Evolutionary conservation across 92 coral and sea anemone species (phyloP).

Genomic region (Pocillopora grandis): DNA sequence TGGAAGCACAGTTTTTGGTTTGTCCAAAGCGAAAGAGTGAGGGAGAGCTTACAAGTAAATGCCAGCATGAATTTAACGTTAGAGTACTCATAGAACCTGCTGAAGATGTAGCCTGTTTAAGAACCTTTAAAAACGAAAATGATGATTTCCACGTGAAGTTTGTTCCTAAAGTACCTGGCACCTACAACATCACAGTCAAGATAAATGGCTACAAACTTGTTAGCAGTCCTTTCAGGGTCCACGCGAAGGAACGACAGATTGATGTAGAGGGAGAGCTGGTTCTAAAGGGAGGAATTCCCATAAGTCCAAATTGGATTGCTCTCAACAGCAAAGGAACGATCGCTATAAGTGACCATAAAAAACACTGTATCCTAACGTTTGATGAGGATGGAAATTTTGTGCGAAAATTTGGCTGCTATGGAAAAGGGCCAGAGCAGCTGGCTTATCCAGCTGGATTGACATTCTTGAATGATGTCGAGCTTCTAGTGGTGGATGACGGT

Average conservation of each 20-base stretch:
- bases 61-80: background rate
- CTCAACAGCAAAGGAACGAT: background rate
- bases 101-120: background rate
- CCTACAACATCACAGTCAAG: background rate
- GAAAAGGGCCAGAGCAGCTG: too few species aligned
- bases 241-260: background rate
- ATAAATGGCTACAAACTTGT: background rate
- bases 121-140: background rate
- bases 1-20: background rate
- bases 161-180: slow-evolving; percentile 1
- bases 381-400: background rate
- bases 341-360: background rate
- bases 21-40: background rate
- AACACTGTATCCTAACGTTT: background rate
- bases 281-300: background rate
- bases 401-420: too few species aligned
- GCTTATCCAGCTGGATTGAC: background rate
- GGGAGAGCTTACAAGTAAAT: background rate
- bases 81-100: background rate
- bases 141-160: background rate
- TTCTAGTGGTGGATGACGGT: slow-evolving; percentile 1
- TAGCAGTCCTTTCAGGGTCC: background rate
- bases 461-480: background rate
- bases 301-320: background rate
- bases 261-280: background rate